A percentile compares a stretch with the other conserved stretches of the same genome.
These are phyloP conservation scores for Atherinomorus stipes DNA, from an alignment of 2,113 vertebrate genomes.

Conservation along the genomic window DNA sequence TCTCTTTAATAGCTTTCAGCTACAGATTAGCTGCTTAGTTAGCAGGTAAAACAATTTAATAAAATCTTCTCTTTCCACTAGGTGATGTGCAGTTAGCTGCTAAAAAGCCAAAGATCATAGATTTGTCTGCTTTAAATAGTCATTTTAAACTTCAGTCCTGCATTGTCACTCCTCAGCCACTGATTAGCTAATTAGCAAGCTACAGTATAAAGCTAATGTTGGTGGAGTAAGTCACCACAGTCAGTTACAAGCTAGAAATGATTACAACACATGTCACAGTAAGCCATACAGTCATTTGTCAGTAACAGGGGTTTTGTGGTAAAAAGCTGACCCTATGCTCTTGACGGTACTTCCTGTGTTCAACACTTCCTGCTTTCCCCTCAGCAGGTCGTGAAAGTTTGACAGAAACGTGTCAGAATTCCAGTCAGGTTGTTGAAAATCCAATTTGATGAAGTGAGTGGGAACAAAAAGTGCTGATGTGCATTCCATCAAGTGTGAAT, in stretches of 20 bases:
- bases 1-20: conserved; percentile 4
- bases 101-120: not conserved
- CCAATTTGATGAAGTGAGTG: not conserved
- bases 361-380: conserved; percentile 27
- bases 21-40: conserved; percentile 28
- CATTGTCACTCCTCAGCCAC: not conserved
- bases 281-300: not conserved
- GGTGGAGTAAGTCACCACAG: not conserved
- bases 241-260: not conserved
- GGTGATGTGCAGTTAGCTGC: not conserved
- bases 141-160: not conserved
- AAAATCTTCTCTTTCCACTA: not conserved
- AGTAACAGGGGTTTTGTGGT: not conserved
- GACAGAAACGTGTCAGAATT: not conserved
- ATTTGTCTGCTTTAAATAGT: not conserved
- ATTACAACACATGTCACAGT: not conserved
- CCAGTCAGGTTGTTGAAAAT: conserved; percentile 20
- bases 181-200: not conserved
- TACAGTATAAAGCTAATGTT: not conserved
- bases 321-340: not conserved
- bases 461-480: conserved; percentile 27
- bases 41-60: conserved; percentile 8
- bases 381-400: not conserved
- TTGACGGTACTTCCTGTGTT: conserved; percentile 16
- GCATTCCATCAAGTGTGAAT: conserved; percentile 18